A percentile compares a stretch with the other conserved stretches of the same genome.
These are phyloP conservation scores for Amphimedon queenslandica DNA, from an alignment of 37 sponge, comb jelly and placozoan genomes.

Conservation along the genomic window DNA sequence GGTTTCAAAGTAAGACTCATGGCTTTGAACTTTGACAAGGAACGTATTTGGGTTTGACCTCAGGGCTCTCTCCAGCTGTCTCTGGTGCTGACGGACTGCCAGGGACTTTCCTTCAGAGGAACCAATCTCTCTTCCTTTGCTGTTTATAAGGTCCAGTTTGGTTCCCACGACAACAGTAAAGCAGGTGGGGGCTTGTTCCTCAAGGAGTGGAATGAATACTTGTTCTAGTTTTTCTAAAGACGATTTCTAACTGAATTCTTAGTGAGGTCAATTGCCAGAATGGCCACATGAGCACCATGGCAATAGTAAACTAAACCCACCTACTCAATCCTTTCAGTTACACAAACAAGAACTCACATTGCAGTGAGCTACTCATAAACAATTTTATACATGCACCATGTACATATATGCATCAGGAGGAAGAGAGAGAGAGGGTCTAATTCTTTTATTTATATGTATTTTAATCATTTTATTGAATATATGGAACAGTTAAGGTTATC, in stretches of 20 bases:
- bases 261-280: slow-evolving; percentile 81
- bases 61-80: slow-evolving; percentile 50
- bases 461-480: too few species aligned
- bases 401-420: too few species aligned
- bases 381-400: too few species aligned
- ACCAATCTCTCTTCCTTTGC: slow-evolving; percentile 24
- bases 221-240: slow-evolving; percentile 48
- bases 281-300: slow-evolving; percentile 80
- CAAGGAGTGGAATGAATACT: slow-evolving; percentile 68
- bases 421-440: too few species aligned
- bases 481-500: too few species aligned
- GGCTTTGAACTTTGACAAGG: slow-evolving; percentile 33
- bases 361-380: too few species aligned
- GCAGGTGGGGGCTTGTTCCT: slow-evolving; percentile 58
- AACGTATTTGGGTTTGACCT: slow-evolving; percentile 17
- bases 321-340: too few species aligned
- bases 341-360: too few species aligned
- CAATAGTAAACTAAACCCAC: too few species aligned
- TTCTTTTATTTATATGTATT: too few species aligned
- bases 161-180: slow-evolving; percentile 78
- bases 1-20: slow-evolving; percentile 68
- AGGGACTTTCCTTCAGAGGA: slow-evolving; percentile 33
- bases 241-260: too few species aligned
- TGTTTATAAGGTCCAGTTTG: slow-evolving; percentile 58
- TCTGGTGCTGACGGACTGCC: slow-evolving; percentile 38